phyloP scores from a whole-genome alignment of 2,113 vertebrate species.

The Microtus pennsylvanicus region DNA sequence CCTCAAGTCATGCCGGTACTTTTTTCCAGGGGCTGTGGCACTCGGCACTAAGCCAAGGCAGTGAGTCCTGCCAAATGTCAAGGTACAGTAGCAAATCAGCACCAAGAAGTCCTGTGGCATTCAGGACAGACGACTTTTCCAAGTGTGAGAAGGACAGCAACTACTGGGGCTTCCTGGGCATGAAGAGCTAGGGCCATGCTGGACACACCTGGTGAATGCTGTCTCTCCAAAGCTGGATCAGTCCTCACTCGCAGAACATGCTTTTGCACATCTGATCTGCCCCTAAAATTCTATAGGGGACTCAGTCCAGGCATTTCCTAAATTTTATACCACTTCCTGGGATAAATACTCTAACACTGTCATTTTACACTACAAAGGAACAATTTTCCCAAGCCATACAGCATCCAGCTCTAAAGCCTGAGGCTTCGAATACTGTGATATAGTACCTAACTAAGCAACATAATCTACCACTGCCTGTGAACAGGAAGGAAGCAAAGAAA shows the following conservation, averaged over 20 bases:
- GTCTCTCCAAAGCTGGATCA: background rate
- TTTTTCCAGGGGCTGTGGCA: background rate
- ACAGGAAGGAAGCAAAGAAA: background rate
- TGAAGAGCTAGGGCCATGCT: background rate
- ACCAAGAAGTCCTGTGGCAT: background rate
- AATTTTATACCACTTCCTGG: background rate
- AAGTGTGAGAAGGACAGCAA: background rate
- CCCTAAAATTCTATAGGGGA: background rate
- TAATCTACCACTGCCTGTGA: background rate
- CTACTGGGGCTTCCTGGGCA: background rate
- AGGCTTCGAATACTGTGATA: background rate
- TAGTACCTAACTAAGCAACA: background rate
- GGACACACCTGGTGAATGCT: background rate
- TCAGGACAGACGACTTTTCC: background rate
- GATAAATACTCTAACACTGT: background rate
- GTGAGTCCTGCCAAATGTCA: background rate
- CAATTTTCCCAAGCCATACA: background rate
- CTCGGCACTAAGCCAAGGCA: background rate
- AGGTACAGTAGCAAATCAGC: background rate
- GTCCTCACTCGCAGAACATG: background rate
- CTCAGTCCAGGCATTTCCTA: background rate
- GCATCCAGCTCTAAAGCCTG: background rate
- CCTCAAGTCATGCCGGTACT: background rate
- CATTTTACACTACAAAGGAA: slow-evolving; percentile 23
- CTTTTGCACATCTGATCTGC: background rate